Evolutionary conservation across 1,140 invertebrate species (phyloP).

Genomic region (Drosophila neocordata): DNA sequence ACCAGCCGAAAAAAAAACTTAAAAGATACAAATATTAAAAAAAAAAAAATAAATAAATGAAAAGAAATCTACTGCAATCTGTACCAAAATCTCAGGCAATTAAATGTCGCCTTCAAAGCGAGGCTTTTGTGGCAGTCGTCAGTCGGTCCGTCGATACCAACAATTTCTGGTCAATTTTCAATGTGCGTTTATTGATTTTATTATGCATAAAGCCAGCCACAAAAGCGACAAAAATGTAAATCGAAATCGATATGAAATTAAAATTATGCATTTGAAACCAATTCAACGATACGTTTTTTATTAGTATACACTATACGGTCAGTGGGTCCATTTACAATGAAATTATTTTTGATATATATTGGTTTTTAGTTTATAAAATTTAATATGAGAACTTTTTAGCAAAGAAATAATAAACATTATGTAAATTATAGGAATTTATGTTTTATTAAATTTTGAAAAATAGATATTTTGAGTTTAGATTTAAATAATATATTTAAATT

Average conservation of each 20-base stretch:
- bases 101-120: slow-evolving; percentile 75
- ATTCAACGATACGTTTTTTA: slow-evolving; percentile 63
- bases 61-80: slow-evolving; percentile 39
- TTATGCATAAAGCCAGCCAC: slow-evolving; percentile 75
- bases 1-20: slow-evolving; percentile 5
- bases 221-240: slow-evolving; percentile 77
- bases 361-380: no score
- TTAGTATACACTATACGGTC: slow-evolving; percentile 11
- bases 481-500: no score
- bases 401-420: no score
- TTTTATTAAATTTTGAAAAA: no score
- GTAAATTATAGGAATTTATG: no score
- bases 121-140: slow-evolving; percentile 48
- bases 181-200: slow-evolving; percentile 79
- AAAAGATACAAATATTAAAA: background rate
- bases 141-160: background rate
- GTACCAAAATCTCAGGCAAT: slow-evolving; percentile 58
- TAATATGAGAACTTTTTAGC: no score
- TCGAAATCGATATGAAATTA: slow-evolving; percentile 70
- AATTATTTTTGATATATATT: no score
- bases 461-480: no score
- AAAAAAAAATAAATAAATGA: slow-evolving; percentile 6
- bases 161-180: slow-evolving; percentile 46
- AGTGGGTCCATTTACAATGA: background rate
- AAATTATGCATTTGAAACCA: slow-evolving; percentile 77